Conservation (phyloP, 2,113 vertebrate genomes). For the Etia nguti region DNA sequence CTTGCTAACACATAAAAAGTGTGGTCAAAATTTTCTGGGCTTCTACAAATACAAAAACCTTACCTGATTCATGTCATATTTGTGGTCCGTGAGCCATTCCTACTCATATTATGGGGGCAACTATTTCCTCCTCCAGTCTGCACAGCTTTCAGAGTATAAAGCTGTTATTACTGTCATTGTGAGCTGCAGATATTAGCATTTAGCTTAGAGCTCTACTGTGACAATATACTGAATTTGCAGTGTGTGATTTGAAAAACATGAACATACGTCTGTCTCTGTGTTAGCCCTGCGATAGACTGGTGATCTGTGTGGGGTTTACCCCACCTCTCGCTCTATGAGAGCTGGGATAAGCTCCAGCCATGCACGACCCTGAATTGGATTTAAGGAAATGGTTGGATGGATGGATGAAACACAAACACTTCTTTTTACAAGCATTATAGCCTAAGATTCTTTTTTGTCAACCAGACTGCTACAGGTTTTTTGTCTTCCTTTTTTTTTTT, state of each 20-base stretch:
- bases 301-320: neutral
- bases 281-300: neutral
- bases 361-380: neutral
- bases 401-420: neutral
- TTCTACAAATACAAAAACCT: neutral
- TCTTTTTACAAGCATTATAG: neutral
- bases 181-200: neutral
- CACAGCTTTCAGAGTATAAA: neutral
- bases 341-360: neutral
- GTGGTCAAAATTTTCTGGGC: neutral
- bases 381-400: neutral
- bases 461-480: neutral
- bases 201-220: neutral
- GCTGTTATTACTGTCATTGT: neutral
- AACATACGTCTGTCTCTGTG: neutral
- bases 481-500: neutral
- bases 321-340: neutral
- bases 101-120: neutral
- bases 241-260: neutral
- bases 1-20: neutral
- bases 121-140: neutral
- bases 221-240: neutral
- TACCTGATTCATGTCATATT: neutral
- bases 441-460: neutral
- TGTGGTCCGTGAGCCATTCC: neutral